Conservation (phyloP, 2,888 invertebrate genomes). For the Morpho helenor region DNA sequence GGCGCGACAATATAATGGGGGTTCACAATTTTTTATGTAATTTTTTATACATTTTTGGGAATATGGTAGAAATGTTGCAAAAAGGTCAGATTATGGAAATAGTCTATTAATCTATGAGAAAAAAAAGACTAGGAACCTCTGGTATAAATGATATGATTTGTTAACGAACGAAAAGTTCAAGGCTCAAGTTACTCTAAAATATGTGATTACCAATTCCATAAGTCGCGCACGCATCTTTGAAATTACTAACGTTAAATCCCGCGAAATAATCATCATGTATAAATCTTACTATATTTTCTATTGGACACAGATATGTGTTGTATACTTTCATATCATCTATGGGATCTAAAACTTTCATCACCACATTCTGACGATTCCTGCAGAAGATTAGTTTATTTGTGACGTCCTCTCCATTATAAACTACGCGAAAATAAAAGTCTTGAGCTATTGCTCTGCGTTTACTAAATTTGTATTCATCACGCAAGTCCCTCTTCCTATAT, state of each 20-base stretch:
- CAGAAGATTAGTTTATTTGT: slow-evolving; percentile 91
- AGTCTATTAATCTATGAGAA: too few species aligned
- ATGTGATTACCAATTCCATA: slow-evolving; percentile 39
- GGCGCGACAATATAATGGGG: too few species aligned
- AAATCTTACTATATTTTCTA: slow-evolving; percentile 92
- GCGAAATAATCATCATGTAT: slow-evolving; percentile 92
- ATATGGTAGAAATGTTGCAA: too few species aligned
- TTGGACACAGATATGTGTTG: slow-evolving; percentile 85
- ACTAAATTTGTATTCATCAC: slow-evolving; percentile 74
- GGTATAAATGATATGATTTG: too few species aligned
- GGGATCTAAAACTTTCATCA: slow-evolving; percentile 63
- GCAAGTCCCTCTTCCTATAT: slow-evolving; percentile 81
- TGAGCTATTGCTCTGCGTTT: slow-evolving; percentile 78
- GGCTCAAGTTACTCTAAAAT: background rate
- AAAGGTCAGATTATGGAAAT: too few species aligned
- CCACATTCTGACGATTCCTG: slow-evolving; percentile 76
- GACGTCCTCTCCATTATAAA: slow-evolving; percentile 92
- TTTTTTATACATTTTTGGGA: too few species aligned
- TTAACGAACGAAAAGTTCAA: too few species aligned
- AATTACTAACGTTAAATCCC: slow-evolving; percentile 91
- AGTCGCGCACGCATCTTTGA: slow-evolving; percentile 88
- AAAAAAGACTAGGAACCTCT: too few species aligned
- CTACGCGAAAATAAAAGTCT: slow-evolving; percentile 89
- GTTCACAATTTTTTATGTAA: too few species aligned
- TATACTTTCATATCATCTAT: slow-evolving; percentile 53